Evolutionary conservation across 2,797 vertebrate genomes (phyloP), one percentile per base, ranked within the genome.

Genomic region (Erithacus rubecula): DNA sequence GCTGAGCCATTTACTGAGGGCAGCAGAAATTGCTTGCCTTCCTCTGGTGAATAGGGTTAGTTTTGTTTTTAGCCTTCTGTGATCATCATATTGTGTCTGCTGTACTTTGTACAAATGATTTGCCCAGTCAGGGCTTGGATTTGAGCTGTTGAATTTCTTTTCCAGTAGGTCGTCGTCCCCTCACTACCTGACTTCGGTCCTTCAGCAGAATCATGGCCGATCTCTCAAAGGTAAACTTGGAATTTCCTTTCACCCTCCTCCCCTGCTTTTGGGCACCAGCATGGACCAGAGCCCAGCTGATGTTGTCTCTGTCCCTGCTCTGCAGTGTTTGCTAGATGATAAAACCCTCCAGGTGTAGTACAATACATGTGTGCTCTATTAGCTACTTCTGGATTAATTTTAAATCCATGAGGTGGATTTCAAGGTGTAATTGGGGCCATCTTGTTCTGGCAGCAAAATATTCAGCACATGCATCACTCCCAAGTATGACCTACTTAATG

Each of bases 111-210:
- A 70, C 24, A 52, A 37, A 26, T 56, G 8, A 12, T 56, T 82
- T 87, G 37, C 32, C 21, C 70, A 18, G 19, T 41, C 15, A 67
- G 10, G 34, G 20, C 55, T 75, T 72, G 68, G 30, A 82, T 92
- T 90, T 95, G 91, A 89, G 49, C 36, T 55, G 56, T 78, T 97
- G 51, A 72, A 74, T 96, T 91, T 89, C 84, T 94, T 98, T 97
- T 97, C 62, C 98, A 99, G 99, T 98, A 99, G 98, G 97, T 99
- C 99, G 53, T 98, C 98, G 13, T 99, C 99, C 91, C 98, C 99
- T 98, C 98, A 98, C 86, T 99, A 99, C 97, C 98, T 99, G 95
- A 98, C 92, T 77, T 98, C 98, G 90, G 96, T 97, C 75, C 92
- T 99, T 97, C 98, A 99, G 97, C 99, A 99, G 98, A 98, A 94